phyloP scores from a whole-genome alignment of 2,797 vertebrate species.

The Xerus rutilus region DNA sequence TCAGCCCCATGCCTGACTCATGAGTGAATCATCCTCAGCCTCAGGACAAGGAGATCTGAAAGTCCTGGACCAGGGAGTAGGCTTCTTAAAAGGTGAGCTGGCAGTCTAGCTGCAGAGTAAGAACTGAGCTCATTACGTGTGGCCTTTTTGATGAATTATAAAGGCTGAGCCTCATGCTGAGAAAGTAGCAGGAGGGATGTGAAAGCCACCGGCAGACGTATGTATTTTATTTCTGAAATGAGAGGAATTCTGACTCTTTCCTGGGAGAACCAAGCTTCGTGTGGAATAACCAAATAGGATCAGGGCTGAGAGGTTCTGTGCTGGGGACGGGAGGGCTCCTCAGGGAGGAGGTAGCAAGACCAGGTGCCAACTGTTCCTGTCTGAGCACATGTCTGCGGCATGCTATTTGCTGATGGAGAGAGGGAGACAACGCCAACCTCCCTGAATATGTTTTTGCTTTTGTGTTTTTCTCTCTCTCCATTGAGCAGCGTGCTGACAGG shows the following conservation, averaged over 20 bases:
- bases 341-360: background rate
- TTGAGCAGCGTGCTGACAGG: no score
- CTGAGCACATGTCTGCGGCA: background rate
- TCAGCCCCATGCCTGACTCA: background rate
- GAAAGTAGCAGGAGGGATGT: constrained; percentile 40
- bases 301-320: background rate
- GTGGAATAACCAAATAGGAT: background rate
- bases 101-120: background rate
- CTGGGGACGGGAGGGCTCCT: rapidly evolving
- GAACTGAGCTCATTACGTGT: constrained; percentile 65
- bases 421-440: background rate
- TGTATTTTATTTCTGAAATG: constrained; percentile 56
- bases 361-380: background rate
- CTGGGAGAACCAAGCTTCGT: background rate
- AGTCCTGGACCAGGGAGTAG: rapidly evolving
- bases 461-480: background rate
- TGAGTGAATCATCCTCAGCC: background rate
- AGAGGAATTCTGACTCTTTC: constrained; percentile 67
- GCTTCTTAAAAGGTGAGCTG: constrained; percentile 21
- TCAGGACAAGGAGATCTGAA: constrained; percentile 39
- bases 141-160: constrained; percentile 85
- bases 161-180: constrained; percentile 73
- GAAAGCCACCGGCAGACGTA: background rate
- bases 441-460: background rate
- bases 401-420: background rate